Base-by-base conservation (phyloP, 1,140 invertebrate species). In the Branchinecta lynchi region DNA sequence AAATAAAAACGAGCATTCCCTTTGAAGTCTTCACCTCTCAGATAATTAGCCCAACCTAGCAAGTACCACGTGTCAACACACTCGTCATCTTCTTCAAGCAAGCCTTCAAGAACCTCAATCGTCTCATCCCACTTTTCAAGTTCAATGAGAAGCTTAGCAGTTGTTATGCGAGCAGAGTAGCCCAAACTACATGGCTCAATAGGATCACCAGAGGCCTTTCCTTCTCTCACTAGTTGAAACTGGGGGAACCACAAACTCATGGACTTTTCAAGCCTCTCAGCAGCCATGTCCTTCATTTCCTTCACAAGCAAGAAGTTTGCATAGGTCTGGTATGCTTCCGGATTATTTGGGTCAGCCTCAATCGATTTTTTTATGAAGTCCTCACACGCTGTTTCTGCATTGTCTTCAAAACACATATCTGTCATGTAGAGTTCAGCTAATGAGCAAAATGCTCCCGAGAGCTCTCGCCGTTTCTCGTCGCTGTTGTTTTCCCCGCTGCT, bases 41-140 rank as follows among this genome's bases (percentile, higher is more conserved):
- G 51, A 60, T 15, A 60, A 60, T 60, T 60, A 15, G 51, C 51
- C 51, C 51, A 60, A 60, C 51, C 51, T 60, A 60, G 51, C 51
- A 60, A 60, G 6, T 60, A 60, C 51, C 51, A 60, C 17, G 51
- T 60, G 12, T 60, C 12, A 60, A 60, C 51, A 60, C 51, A 60
- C 17, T 60, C 51, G 17, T 60, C 51, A 60, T 60, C 51, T 60
- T 60, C 51, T 60, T 60, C 51, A 15, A 60, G 17, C 12, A 60
- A 20, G 17, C 51, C 51, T 15, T 12, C 51, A 6, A 60, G 51
- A 60, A 60, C 17, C 6, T 60, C 51, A 60, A 60, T 60, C 12
- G 51, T 20, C 17, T 12, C 17, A 12, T 60, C 51, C 12, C 17
- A 60, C 51, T 20, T 60, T 60, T 60, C 51, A 60, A 60, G 51